Base-by-base conservation (phyloP, 2,888 invertebrate genomes). In the Pristionchus mayeri region DNA sequence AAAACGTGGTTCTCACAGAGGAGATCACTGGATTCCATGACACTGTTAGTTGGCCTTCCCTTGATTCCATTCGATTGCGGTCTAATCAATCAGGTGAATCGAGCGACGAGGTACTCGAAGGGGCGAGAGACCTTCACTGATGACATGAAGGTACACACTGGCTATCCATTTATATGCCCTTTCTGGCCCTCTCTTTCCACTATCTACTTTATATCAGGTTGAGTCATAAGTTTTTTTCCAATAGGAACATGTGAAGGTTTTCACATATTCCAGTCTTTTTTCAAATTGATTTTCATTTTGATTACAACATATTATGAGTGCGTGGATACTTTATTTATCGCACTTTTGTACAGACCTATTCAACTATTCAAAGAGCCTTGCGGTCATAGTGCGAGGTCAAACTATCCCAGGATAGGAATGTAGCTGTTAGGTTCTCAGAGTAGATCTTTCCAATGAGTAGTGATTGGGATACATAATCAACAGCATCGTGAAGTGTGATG, bases 1-100 rank as follows among this genome's bases (percentile, higher is more conserved):
- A 88, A 54, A 97, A 97, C 92, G 95, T 99, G 82, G 97, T 98
- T 94, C 95, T 98, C 85, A 98, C 98, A 0, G 95, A 95, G 89
- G 98, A 97, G 93, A 98, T 98, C 57, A 48, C 81, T 34, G 40
- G 27, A 40, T 63, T 57, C 79, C 52, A 67, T 75, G 81, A 85
- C 50, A 79, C 85, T 21, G 67, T 67, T 54, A 54, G 54, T 4
- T 16, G 54, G 54, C 9, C 4, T 9, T 4, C 54, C 21, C 4
- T n/a, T 9, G 84, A 75, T 16, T 9, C 21, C 71, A n/a, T 16
- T 71, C n/a, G 21, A 13, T 37, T 37, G 0, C 11, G 3, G 0
- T 6, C 1, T 67, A 2, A 30, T 3, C 13, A 13, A 30, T 60
- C 37, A 67, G 67, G 81, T 81, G 13, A 81, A 81, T 60, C 57